Conservation (phyloP, 2,888 invertebrate species). For the Zygothrica quintamaculata region DNA sequence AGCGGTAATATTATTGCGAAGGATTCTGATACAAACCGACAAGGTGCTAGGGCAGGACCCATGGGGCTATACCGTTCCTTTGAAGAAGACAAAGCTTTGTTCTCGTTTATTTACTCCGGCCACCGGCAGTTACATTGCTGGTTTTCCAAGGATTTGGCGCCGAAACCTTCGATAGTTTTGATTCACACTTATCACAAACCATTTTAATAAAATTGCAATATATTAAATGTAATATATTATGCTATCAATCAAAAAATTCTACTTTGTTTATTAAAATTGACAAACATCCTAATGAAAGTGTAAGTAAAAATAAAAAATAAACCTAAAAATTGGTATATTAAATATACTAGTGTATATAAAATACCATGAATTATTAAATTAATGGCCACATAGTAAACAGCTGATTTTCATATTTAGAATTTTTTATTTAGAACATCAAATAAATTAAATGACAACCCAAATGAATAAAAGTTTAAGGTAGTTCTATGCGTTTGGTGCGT, state of each 20-base stretch:
- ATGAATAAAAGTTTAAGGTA: slow-evolving; percentile 52
- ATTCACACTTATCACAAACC: slow-evolving; percentile 97
- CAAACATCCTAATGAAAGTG: too few relatives aligned
- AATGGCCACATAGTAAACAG: too few relatives aligned
- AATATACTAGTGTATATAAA: too few relatives aligned
- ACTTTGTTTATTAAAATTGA: too few relatives aligned
- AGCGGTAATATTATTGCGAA: background rate
- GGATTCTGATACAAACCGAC: slow-evolving; percentile 70
- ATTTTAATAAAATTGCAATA: slow-evolving; percentile 84
- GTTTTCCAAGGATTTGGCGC: slow-evolving; percentile 99
- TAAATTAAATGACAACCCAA: slow-evolving; percentile 56
- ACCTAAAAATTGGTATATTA: too few relatives aligned
- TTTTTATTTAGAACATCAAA: too few relatives aligned
- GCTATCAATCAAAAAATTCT: too few relatives aligned
- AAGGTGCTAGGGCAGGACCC: slow-evolving; percentile 78
- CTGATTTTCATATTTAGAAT: too few relatives aligned
- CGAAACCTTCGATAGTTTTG: slow-evolving; percentile 95
- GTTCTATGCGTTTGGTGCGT: background rate
- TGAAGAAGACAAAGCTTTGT: slow-evolving; percentile 94
- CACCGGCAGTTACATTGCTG: slow-evolving; percentile 95
- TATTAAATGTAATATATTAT: too few relatives aligned
- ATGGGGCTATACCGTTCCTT: slow-evolving; percentile 93
- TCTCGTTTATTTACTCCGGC: slow-evolving; percentile 95
- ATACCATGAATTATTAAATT: too few relatives aligned
- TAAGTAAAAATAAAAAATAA: too few relatives aligned